Conservation (phyloP, 2,797 vertebrate species). For the Steatocranus sp. region DNA sequence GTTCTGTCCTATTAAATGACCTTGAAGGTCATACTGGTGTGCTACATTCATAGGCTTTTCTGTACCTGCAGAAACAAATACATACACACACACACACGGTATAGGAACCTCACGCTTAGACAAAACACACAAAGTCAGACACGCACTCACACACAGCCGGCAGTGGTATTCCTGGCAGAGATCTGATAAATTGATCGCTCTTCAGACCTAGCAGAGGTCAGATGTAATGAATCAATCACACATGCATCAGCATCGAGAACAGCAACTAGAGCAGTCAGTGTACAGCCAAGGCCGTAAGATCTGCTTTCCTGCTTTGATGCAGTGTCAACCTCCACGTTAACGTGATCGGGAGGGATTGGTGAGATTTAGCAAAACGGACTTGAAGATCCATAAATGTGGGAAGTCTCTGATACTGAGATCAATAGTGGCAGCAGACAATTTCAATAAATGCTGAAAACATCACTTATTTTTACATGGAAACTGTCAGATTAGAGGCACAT, state of each 20-base stretch:
- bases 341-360: constrained; percentile 8
- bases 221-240: constrained; percentile 64
- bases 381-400: not conserved
- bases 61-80: constrained; percentile 33
- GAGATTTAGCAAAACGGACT: constrained; percentile 9
- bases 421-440: not conserved
- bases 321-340: constrained; percentile 8
- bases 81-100: not conserved
- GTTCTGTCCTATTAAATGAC: constrained; percentile 56
- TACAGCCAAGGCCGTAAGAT: constrained; percentile 28
- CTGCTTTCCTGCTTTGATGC: constrained; percentile 25
- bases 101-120: not conserved
- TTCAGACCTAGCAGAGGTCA: constrained; percentile 62
- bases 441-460: not conserved
- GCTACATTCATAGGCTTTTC: constrained; percentile 25
- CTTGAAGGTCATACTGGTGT: constrained; percentile 52
- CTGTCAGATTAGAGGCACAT: not conserved
- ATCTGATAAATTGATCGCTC: constrained; percentile 54
- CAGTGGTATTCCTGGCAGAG: constrained; percentile 37
- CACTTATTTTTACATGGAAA: not conserved
- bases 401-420: constrained; percentile 2
- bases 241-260: constrained; percentile 48
- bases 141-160: not conserved
- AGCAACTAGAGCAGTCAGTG: constrained; percentile 15
- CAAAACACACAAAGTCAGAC: not conserved